Evolutionary conservation across 2,797 vertebrate genomes (phyloP), one percentile per base, ranked within the genome.

Genomic region (Darevskia nairensis): DNA sequence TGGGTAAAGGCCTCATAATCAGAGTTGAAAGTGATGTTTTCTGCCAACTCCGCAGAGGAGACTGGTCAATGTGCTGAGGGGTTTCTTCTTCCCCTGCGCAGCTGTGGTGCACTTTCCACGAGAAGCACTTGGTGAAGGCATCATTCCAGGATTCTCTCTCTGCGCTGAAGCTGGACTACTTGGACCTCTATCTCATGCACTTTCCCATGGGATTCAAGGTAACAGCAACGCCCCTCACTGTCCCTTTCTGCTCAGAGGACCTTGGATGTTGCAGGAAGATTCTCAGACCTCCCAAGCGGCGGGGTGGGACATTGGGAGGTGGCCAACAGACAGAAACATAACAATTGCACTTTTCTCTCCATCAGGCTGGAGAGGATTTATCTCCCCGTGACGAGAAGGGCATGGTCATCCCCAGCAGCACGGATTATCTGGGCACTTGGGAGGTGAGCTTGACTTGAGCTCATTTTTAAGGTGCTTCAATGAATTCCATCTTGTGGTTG

Each of bases 161-260:
- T 46, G 96, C 97, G 87, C 93, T 98, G 35, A 96, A 96, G 39
- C 68, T 98, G 92, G 95, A 97, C 89, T 97, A 97, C 86, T 3
- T 98, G 93, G 97, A 98, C 79, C 97, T 98, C 64, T 98, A 97
- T 89, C 96, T 98, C 71, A 97, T 98, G 8, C 98, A 98, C 78
- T 96, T 92, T 91, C 97, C 97, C 2, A 95, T 97, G 89, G 97
- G 97, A 35, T 90, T 93, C 84, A 95, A 98, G 97, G 97, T 98
- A 91, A 55, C 13, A 4, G 11, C 13, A 1, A 55, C 15, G 50
- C 50, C 11, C 50, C 50, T 55, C 46, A 3, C 11, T 3, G 11
- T 50, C 46, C 46, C 46, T 50, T 50, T 50, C 46, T 50, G 46
- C 2, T 50, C 50, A 55, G 13, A 13, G 50, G 11, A 15, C 50